phyloP scores from a whole-genome alignment of 2,888 invertebrate genomes.

The Torymus texanus region DNA sequence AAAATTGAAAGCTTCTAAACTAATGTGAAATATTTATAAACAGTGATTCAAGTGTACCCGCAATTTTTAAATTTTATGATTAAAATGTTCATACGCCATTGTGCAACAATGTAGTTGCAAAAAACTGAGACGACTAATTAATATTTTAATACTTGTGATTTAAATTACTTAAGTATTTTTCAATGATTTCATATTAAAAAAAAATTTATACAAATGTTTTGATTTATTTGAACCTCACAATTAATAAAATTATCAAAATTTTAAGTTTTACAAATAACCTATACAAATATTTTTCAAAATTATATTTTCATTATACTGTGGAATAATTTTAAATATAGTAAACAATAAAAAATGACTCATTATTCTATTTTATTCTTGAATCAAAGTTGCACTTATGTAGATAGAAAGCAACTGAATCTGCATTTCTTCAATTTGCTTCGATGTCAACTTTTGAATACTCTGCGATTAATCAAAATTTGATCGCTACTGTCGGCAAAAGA shows the following conservation, averaged over 20 bases:
- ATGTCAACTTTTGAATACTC: too few relatives aligned
- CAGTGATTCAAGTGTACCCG: not conserved
- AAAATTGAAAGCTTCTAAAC: not conserved
- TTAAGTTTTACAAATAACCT: too few relatives aligned
- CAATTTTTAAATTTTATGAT: conserved; percentile 5
- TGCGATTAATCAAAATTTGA: too few relatives aligned
- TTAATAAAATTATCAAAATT: not conserved
- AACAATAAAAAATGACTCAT: too few relatives aligned
- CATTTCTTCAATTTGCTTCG: too few relatives aligned
- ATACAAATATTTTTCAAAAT: too few relatives aligned
- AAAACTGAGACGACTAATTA: conserved; percentile 13
- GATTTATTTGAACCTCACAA: not conserved
- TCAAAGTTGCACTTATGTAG: too few relatives aligned
- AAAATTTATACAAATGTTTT: conserved; percentile 22
- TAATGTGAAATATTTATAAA: not conserved
- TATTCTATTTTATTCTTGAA: too few relatives aligned
- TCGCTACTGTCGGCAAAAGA: too few relatives aligned
- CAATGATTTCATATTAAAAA: conserved; percentile 28
- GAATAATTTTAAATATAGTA: too few relatives aligned
- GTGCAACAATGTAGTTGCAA: not conserved
- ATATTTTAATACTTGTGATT: conserved; percentile 21
- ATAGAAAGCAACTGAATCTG: too few relatives aligned
- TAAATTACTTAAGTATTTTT: conserved; percentile 24
- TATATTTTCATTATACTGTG: too few relatives aligned
- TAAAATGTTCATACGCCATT: not conserved